A percentile compares a stretch with the other conserved stretches of the same genome.
These are phyloP conservation scores for Eristalinus aeneus DNA, from an alignment of 2,888 invertebrate species.

Conservation along the genomic window DNA sequence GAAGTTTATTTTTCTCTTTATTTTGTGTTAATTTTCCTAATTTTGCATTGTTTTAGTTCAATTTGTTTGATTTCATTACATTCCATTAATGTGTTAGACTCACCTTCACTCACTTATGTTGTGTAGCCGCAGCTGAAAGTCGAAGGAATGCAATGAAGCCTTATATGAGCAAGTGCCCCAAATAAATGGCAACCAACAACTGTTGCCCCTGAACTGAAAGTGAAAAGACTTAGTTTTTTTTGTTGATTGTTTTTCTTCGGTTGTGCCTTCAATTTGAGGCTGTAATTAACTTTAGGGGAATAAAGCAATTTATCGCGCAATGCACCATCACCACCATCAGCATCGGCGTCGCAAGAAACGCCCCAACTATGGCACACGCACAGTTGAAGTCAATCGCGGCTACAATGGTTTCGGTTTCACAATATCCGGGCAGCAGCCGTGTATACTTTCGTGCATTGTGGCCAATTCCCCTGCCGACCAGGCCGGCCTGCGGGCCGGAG, in stretches of 20 bases:
- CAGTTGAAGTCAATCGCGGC: conserved; percentile 91
- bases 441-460: conserved; percentile 96
- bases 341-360: conserved; percentile 84
- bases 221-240: conserved; percentile 40
- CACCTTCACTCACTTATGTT: not conserved
- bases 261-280: not conserved
- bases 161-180: conserved; percentile 34
- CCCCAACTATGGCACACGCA: conserved; percentile 83
- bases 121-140: not conserved
- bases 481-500: conserved; percentile 94
- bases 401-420: conserved; percentile 98
- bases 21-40: conserved; percentile 44
- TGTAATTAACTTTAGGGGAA: not conserved
- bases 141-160: conserved; percentile 26
- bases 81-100: not conserved
- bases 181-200: conserved; percentile 33
- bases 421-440: conserved; percentile 97
- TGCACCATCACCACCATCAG: conserved; percentile 75
- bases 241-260: not conserved
- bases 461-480: conserved; percentile 93
- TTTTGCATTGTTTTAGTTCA: conserved; percentile 33
- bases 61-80: not conserved
- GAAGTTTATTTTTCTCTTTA: conserved; percentile 49
- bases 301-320: not conserved
- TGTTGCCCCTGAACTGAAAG: conserved; percentile 48